phyloP scores from a whole-genome alignment of 2,797 vertebrate genomes.

The Tokudaia muenninki region DNA sequence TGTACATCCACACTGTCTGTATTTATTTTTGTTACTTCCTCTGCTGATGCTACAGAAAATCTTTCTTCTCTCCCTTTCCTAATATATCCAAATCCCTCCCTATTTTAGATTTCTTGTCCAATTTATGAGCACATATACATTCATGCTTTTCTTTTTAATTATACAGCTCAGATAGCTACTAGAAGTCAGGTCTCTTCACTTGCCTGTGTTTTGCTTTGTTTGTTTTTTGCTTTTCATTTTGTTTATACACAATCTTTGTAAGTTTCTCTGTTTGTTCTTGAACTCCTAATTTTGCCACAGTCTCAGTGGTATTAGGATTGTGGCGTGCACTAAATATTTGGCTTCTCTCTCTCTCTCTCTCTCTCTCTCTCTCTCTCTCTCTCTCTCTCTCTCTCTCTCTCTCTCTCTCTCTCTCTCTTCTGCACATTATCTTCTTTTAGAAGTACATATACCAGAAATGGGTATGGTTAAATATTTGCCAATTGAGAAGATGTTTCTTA shows the following conservation, averaged over 20 bases:
- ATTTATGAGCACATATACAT: not conserved
- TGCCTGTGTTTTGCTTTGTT: not conserved
- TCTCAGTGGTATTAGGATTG: not conserved
- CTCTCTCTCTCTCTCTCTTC: not conserved
- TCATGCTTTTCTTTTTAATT: not conserved
- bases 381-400: not conserved
- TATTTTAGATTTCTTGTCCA: not conserved
- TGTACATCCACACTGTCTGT: not conserved
- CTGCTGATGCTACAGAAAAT: not conserved
- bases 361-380: not conserved
- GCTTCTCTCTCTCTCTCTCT: not conserved
- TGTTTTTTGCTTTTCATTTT: not conserved
- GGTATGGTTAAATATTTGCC: not conserved
- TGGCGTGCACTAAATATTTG: not conserved
- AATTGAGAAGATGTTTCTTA: not conserved
- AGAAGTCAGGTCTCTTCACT: not conserved
- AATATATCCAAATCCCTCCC: not conserved
- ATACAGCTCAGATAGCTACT: not conserved
- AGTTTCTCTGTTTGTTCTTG: not conserved
- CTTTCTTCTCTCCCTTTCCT: not conserved
- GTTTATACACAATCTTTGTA: not conserved
- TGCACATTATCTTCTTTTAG: not conserved
- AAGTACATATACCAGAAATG: not conserved
- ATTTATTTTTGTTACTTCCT: not conserved
- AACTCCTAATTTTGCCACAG: not conserved